These are phyloP conservation scores for Acleris literana DNA, from an alignment of 2,888 invertebrate species.

Conservation along the genomic window DNA sequence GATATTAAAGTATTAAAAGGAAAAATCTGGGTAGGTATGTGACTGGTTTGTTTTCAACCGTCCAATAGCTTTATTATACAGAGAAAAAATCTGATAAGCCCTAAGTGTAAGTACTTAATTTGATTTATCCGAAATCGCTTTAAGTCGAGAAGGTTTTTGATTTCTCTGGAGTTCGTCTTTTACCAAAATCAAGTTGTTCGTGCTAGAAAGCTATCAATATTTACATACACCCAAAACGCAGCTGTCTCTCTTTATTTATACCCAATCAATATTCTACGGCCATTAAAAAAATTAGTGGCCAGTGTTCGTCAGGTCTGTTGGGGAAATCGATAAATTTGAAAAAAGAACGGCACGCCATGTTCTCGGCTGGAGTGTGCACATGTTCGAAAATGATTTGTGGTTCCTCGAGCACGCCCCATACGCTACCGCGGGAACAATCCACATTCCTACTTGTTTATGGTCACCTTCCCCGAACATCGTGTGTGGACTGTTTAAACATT, in stretches of 20 bases:
- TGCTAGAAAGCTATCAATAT: slow-evolving; percentile 25
- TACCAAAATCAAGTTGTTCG: slow-evolving; percentile 29
- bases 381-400: slow-evolving; percentile 56
- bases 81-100: too few relatives aligned
- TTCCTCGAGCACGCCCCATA: slow-evolving; percentile 55
- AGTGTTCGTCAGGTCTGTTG: slow-evolving; percentile 36
- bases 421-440: slow-evolving; percentile 54
- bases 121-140: too few relatives aligned
- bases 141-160: background rate
- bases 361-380: slow-evolving; percentile 11
- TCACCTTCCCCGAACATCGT: slow-evolving; percentile 45
- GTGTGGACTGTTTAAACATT: slow-evolving; percentile 27
- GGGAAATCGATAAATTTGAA: slow-evolving; percentile 47
- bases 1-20: too few relatives aligned
- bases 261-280: slow-evolving; percentile 47
- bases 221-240: slow-evolving; percentile 30
- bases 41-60: too few relatives aligned
- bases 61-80: too few relatives aligned
- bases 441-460: slow-evolving; percentile 49
- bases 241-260: slow-evolving; percentile 39
- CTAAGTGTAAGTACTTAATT: too few relatives aligned
- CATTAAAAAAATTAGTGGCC: slow-evolving; percentile 33
- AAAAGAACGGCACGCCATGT: slow-evolving; percentile 41
- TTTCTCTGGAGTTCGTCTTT: slow-evolving; percentile 4
- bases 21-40: too few relatives aligned